Conservation (phyloP, 2,113 vertebrate species). For the Acrocephalus arundinaceus region DNA sequence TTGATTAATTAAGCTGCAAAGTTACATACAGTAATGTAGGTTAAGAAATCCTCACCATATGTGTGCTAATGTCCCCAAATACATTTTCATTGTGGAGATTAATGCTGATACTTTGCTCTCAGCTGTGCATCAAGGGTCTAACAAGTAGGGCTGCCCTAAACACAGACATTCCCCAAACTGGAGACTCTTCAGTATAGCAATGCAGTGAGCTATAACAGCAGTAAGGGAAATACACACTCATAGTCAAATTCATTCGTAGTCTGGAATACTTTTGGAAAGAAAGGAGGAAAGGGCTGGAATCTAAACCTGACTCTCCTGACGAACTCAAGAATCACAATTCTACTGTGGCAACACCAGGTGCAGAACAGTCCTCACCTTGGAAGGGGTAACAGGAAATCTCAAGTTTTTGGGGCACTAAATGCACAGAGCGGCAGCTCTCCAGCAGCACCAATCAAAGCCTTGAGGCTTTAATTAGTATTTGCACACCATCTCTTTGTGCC, state of each 20-base stretch:
- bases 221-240: neutral
- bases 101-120: neutral
- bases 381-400: neutral
- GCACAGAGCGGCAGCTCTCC: neutral
- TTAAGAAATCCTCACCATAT: conserved; percentile 38
- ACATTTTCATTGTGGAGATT: conserved; percentile 12
- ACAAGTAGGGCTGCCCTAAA: neutral
- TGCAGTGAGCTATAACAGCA: neutral
- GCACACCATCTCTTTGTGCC: neutral
- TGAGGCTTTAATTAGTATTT: neutral
- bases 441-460: neutral
- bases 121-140: neutral
- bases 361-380: neutral
- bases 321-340: neutral
- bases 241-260: neutral
- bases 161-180: neutral
- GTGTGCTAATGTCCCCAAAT: conserved; percentile 15
- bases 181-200: neutral
- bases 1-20: conserved; percentile 58
- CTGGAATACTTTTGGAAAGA: neutral
- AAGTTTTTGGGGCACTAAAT: neutral
- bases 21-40: conserved; percentile 25
- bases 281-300: neutral
- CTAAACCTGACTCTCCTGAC: neutral
- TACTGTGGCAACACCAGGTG: neutral